Evolutionary conservation across 2,888 invertebrate genomes (phyloP).

Genomic region (Junonia oenone): DNA sequence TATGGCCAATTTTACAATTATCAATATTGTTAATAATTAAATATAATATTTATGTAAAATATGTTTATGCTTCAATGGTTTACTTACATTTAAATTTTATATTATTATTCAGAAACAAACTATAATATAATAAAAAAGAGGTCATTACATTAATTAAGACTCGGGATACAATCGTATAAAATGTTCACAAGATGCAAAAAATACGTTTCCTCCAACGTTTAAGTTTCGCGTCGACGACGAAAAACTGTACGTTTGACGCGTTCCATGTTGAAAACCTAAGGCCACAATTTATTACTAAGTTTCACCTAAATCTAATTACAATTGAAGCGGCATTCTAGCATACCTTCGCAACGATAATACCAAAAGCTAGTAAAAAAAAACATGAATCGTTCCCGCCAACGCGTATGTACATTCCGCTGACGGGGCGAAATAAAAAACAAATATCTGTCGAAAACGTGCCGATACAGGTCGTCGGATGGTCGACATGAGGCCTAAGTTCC

Average conservation of each 20-base stretch:
- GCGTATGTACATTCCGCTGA: slow-evolving; percentile 52
- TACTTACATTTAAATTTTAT: slow-evolving; percentile 78
- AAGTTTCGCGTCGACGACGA: slow-evolving; percentile 32
- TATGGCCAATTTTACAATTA: slow-evolving; percentile 79
- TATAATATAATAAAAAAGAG: slow-evolving; percentile 57
- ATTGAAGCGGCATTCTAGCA: slow-evolving; percentile 48
- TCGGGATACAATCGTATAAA: slow-evolving; percentile 63
- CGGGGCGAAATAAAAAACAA: slow-evolving; percentile 10
- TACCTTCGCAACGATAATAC: slow-evolving; percentile 21
- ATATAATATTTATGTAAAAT: slow-evolving; percentile 80
- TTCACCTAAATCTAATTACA: slow-evolving; percentile 49
- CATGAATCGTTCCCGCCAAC: slow-evolving; percentile 21
- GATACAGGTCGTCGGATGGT: not conserved
- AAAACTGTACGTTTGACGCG: slow-evolving; percentile 42
- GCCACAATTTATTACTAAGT: slow-evolving; percentile 73
- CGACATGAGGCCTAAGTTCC: not conserved
- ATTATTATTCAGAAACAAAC: slow-evolving; percentile 71
- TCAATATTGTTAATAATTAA: slow-evolving; percentile 79
- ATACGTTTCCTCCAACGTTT: slow-evolving; percentile 34
- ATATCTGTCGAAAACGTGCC: not conserved
- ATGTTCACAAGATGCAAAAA: slow-evolving; percentile 56
- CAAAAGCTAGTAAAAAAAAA: slow-evolving; percentile 16
- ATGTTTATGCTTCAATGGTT: slow-evolving; percentile 78
- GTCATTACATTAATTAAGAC: slow-evolving; percentile 59
- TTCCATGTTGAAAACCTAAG: slow-evolving; percentile 58